Evolutionary conservation across 92 coral and sea anemone genomes (phyloP), one percentile per base, ranked within the genome.

Genomic region (Porites evermanni): DNA sequence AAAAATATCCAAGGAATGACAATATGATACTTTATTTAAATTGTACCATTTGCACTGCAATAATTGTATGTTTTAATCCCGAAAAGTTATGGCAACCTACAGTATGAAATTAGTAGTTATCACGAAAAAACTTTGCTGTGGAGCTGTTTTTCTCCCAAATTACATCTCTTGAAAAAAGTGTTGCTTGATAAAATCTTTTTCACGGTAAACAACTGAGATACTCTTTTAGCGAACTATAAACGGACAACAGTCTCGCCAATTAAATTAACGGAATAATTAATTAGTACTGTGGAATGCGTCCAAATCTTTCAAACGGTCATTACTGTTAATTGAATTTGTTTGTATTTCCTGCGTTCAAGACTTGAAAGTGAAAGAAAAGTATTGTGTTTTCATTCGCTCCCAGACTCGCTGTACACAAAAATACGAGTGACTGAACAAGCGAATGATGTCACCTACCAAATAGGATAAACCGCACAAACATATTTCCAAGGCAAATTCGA

Each of bases 341-440:
- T 63, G 70, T 44, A 32, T 76, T 76, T 58, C 80, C 80, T 76
- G 68, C 38, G 32, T 67, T 67, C 29, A 76, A 67, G 52, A 76
- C 17, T 76, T 13, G 52, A 76, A 76, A 76, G 67, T 54, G 77
- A 75, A 56, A 54, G 66, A 12, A 4, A 38, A 7, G 14, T 17
- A 64, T 79, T 50, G 73, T 44, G 44, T 53, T 79, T 65, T 65
- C n/a, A 79, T 79, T 64, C 3, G 52, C 52, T 72, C 29, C 47
- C 47, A 38, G 47, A 38, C 47, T 38, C 47, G 5, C 47, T 38
- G 47, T 38, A 38, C 47, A 4, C 47, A 21, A 8, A 38, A 11
- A 26, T 63, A 47, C 56, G 14, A 16, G 19, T 24, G 50, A 65
- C 64, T 50, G 14, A 79, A 7, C 12, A 12, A 53, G 8, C 5